Percentiles rank a stretch among this genome's conserved stretches.
These are phyloP conservation scores for Danio jaintianensis DNA, from an alignment of 2,797 vertebrate species.

Conservation along the genomic window DNA sequence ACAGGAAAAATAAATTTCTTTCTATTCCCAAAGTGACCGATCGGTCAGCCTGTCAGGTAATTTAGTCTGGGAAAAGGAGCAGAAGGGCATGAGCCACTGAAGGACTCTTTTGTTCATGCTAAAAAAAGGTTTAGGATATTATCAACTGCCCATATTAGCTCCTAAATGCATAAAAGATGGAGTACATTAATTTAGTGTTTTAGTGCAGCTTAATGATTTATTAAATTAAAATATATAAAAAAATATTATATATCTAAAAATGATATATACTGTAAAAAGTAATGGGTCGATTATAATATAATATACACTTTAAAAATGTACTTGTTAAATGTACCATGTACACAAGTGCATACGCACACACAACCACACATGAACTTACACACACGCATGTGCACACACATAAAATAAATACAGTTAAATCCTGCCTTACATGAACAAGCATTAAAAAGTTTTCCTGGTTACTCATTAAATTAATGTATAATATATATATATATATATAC, in stretches of 20 bases:
- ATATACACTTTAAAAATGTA: background rate
- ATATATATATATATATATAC: too few species aligned
- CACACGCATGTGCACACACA: too few species aligned
- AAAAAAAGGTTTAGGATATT: constrained; percentile 59
- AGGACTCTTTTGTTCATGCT: constrained; percentile 61
- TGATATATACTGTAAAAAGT: too few species aligned
- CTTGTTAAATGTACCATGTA: too few species aligned
- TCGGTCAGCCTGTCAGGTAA: constrained; percentile 47
- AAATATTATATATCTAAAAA: background rate
- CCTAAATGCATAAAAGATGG: constrained; percentile 4
- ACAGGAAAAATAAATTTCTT: constrained; percentile 42
- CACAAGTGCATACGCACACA: too few species aligned
- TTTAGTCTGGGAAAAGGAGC: constrained; percentile 59
- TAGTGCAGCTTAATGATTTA: background rate
- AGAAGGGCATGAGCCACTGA: constrained; percentile 47
- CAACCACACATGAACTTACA: too few species aligned
- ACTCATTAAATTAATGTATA: too few species aligned
- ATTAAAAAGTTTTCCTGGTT: too few species aligned
- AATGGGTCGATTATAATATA: background rate
- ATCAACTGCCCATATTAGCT: constrained; percentile 48
- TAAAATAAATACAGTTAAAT: too few species aligned
- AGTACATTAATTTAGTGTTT: background rate
- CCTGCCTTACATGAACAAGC: too few species aligned
- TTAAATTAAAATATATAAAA: background rate
- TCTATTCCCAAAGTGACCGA: constrained; percentile 26